Evolutionary conservation across 2,888 invertebrate species (phyloP).

Genomic region (Pterostichus niger): DNA sequence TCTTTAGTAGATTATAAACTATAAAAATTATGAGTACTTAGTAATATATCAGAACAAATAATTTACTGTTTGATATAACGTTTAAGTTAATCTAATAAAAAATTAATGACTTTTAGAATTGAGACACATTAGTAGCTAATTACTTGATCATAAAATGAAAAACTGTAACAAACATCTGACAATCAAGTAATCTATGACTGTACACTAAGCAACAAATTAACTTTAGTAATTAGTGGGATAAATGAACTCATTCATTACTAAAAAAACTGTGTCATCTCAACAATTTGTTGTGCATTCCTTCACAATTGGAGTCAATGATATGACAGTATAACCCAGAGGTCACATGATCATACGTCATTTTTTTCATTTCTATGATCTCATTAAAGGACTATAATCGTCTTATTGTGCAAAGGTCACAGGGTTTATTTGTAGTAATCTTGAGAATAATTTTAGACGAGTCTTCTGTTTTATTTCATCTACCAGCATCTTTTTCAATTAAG

Average conservation of each 20-base stretch:
- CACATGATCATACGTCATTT: constrained; percentile 30
- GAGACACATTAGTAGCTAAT: constrained; percentile 24
- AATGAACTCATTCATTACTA: constrained; percentile 41
- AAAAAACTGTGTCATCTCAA: constrained; percentile 43
- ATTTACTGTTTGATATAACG: background rate
- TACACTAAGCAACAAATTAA: constrained; percentile 10
- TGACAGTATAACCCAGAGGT: constrained; percentile 41
- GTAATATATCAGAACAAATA: background rate
- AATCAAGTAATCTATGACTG: constrained; percentile 8
- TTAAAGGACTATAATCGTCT: constrained; percentile 54
- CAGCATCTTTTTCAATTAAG: constrained; percentile 21
- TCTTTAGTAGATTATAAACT: too few relatives aligned
- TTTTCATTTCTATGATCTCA: constrained; percentile 48
- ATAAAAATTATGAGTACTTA: too few relatives aligned
- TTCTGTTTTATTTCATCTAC: background rate
- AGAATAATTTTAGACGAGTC: background rate
- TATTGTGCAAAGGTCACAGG: constrained; percentile 41
- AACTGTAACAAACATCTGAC: background rate
- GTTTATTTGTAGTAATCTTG: constrained; percentile 39
- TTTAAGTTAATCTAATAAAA: constrained; percentile 20
- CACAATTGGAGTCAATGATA: constrained; percentile 55
- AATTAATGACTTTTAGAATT: constrained; percentile 22
- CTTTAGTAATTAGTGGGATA: constrained; percentile 33
- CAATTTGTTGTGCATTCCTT: constrained; percentile 49
- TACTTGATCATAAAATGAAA: constrained; percentile 23